A percentile compares a stretch with the other conserved stretches of the same genome.
Conservation (phyloP, 2,797 vertebrate genomes). For the Hafferia zeledoni region DNA sequence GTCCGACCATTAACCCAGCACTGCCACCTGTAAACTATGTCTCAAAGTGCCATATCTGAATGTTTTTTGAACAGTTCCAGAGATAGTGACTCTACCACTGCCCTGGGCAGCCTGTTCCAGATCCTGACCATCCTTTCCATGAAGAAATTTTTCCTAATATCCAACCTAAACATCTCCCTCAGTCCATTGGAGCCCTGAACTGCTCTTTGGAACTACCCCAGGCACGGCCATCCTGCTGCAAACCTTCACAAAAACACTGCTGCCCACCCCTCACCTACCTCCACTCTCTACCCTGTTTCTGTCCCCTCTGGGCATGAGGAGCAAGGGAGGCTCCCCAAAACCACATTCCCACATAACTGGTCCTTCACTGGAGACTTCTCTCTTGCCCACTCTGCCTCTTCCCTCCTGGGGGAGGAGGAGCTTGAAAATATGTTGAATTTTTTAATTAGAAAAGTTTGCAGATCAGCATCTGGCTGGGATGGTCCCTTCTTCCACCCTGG, state of each 20-base stretch:
- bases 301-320: neutral
- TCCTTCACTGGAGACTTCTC: neutral
- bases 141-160: neutral
- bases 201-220: neutral
- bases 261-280: neutral
- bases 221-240: neutral
- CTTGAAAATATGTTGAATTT: neutral
- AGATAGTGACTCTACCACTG: neutral
- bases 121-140: neutral
- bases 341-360: neutral
- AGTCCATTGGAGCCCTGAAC: neutral
- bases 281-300: accelerated
- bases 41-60: neutral
- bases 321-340: neutral
- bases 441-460: neutral
- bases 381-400: neutral
- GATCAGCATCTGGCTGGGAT: neutral
- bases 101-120: neutral
- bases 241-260: neutral
- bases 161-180: neutral
- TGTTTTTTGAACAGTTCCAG: neutral
- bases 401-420: neutral
- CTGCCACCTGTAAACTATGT: neutral
- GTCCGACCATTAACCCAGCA: neutral
- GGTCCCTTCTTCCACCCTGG: neutral